phyloP scores from a whole-genome alignment of 2,888 invertebrate species.

The Mongoloraphidia duomilia region DNA sequence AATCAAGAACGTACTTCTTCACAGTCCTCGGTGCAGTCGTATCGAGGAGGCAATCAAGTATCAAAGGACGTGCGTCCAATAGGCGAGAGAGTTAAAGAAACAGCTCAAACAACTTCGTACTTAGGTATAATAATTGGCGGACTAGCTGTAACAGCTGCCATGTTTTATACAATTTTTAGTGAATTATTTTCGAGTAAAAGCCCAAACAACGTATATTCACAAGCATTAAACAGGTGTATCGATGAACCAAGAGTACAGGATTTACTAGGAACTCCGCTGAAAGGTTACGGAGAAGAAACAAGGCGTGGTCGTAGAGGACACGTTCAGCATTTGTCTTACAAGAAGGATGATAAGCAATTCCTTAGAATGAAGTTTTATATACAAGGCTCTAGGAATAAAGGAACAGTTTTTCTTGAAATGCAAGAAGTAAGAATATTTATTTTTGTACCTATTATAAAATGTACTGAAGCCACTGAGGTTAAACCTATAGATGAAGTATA shows the following conservation, averaged over 20 bases:
- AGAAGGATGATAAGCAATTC: slow-evolving; percentile 59
- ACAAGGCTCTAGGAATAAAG: slow-evolving; percentile 67
- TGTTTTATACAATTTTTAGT: slow-evolving; percentile 70
- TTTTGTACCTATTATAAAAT: not conserved
- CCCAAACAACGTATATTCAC: slow-evolving; percentile 70
- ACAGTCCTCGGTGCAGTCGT: not conserved
- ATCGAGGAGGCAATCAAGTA: not conserved
- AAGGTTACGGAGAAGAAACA: slow-evolving; percentile 78
- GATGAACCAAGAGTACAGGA: slow-evolving; percentile 63
- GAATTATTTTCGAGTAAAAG: slow-evolving; percentile 83
- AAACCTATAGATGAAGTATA: not conserved
- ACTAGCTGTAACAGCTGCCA: slow-evolving; percentile 63
- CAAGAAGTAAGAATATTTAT: slow-evolving; percentile 44
- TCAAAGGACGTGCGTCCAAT: slow-evolving; percentile 43
- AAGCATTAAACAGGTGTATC: slow-evolving; percentile 60
- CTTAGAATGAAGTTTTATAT: slow-evolving; percentile 86
- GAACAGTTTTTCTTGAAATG: slow-evolving; percentile 76
- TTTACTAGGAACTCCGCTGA: slow-evolving; percentile 79
- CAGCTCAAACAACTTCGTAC: slow-evolving; percentile 78
- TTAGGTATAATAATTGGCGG: slow-evolving; percentile 68
- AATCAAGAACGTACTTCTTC: not conserved
- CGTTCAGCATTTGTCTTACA: slow-evolving; percentile 63
- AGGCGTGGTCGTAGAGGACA: slow-evolving; percentile 69
- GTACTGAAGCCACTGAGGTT: not conserved
- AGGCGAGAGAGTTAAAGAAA: slow-evolving; percentile 73